Conservation (phyloP, 2,888 invertebrate species). For the Morpho helenor region DNA sequence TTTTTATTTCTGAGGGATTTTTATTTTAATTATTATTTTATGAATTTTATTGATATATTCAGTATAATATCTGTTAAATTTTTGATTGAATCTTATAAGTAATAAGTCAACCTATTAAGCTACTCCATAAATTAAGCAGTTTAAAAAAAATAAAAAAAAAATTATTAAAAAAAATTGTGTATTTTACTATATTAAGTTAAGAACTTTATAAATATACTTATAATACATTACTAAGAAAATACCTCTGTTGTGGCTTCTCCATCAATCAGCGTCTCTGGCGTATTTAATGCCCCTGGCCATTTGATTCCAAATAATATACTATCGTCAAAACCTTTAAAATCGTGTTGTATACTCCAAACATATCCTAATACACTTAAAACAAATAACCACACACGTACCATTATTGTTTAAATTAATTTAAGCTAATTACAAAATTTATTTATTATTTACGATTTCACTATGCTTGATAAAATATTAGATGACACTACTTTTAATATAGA, state of each 20-base stretch:
- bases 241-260: constrained; percentile 48
- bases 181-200: too few relatives aligned
- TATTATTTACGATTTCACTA: background rate
- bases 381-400: constrained; percentile 45
- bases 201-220: too few relatives aligned
- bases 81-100: too few relatives aligned
- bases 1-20: too few relatives aligned
- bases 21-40: too few relatives aligned
- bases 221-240: constrained; percentile 7
- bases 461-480: too few relatives aligned
- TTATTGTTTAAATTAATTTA: constrained; percentile 24
- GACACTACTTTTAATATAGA: background rate
- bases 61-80: too few relatives aligned
- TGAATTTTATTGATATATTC: too few relatives aligned
- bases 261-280: constrained; percentile 44
- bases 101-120: too few relatives aligned
- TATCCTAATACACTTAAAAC: constrained; percentile 41
- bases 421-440: background rate
- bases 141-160: too few relatives aligned
- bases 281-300: constrained; percentile 81
- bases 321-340: constrained; percentile 90
- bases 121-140: too few relatives aligned
- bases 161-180: background rate
- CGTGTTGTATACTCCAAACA: constrained; percentile 66
- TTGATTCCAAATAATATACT: constrained; percentile 88